A percentile compares a stretch with the other conserved stretches of the same genome.
Evolutionary conservation across 1,140 invertebrate genomes (phyloP).

Genomic region (Tigriopus japonicus): DNA sequence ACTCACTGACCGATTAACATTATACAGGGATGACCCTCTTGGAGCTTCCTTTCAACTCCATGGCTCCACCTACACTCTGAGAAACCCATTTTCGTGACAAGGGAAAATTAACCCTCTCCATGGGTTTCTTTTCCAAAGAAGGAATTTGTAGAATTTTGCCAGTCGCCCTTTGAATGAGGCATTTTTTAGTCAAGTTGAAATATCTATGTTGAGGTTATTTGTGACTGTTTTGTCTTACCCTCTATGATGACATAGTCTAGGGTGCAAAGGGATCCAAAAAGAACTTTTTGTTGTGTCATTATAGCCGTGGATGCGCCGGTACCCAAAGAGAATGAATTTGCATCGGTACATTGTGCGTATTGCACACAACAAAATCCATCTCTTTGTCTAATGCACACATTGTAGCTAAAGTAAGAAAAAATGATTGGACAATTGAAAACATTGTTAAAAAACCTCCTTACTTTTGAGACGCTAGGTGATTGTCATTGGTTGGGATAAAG

Average conservation of each 20-base stretch:
- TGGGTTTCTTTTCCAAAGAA: too few relatives aligned
- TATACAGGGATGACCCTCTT: too few relatives aligned
- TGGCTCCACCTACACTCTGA: too few relatives aligned
- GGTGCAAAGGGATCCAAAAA: not conserved
- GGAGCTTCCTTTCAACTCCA: too few relatives aligned
- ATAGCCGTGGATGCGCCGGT: not conserved
- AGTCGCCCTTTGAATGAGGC: too few relatives aligned
- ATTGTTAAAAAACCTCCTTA: not conserved
- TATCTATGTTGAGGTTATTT: too few relatives aligned
- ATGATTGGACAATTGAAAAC: not conserved
- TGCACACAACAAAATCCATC: conserved; percentile 5
- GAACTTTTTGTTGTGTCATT: not conserved
- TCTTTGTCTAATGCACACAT: not conserved
- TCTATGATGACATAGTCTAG: not conserved
- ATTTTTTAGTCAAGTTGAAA: too few relatives aligned
- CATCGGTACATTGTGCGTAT: not conserved
- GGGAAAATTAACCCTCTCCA: too few relatives aligned
- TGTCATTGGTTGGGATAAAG: not conserved
- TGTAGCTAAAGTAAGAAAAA: not conserved
- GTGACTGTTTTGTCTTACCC: too few relatives aligned
- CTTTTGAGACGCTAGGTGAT: conserved; percentile 3
- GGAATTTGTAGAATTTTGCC: too few relatives aligned
- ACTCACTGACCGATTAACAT: too few relatives aligned
- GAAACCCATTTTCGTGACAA: too few relatives aligned
- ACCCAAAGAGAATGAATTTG: not conserved